Evolutionary conservation across 2,113 vertebrate genomes (phyloP).

Genomic region (Corapipo altera): DNA sequence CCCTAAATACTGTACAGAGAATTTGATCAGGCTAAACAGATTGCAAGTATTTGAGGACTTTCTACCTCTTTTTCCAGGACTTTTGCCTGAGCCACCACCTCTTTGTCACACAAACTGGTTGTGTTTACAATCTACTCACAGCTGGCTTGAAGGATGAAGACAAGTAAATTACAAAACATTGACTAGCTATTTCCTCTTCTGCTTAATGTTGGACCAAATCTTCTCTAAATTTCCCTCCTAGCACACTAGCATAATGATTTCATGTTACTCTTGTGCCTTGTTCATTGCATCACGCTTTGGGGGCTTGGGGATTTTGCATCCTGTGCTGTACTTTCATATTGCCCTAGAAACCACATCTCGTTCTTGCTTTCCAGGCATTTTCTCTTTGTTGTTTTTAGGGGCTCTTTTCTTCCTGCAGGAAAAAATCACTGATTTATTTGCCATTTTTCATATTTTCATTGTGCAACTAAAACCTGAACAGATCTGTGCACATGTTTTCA

Average conservation of each 20-base stretch:
- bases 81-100: background rate
- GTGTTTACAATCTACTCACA: conserved; percentile 17
- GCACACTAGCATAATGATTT: background rate
- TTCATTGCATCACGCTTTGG: background rate
- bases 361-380: conserved; percentile 12
- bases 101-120: background rate
- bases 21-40: background rate
- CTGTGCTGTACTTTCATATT: background rate
- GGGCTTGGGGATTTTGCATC: conserved; percentile 17
- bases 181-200: conserved; percentile 22
- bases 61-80: background rate
- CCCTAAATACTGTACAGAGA: background rate
- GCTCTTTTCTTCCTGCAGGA: background rate
- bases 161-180: conserved; percentile 7
- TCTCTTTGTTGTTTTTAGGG: background rate
- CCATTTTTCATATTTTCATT: background rate
- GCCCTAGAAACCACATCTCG: conserved; percentile 31
- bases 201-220: background rate
- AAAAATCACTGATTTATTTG: background rate
- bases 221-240: conserved; percentile 1
- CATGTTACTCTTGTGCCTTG: conserved; percentile 20
- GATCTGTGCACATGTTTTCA: background rate
- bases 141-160: background rate
- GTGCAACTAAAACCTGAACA: background rate
- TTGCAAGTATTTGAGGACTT: background rate